Evolutionary conservation across 92 coral and sea anemone species (phyloP), one percentile per base, ranked within the genome.

Genomic region (Porites cylindrica): DNA sequence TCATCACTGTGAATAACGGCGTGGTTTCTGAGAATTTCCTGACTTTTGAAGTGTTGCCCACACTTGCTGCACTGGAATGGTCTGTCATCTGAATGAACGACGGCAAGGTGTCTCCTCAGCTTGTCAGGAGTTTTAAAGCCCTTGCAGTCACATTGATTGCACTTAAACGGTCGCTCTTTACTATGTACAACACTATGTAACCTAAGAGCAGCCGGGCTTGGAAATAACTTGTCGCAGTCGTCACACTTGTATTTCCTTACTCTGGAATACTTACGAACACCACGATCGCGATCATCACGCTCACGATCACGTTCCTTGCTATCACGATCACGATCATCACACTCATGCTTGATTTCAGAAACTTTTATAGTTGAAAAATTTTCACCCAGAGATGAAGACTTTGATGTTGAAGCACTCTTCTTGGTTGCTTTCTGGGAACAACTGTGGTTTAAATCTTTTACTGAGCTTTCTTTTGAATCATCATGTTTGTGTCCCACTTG

Each of bases 101-200:
- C 43, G 43, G 75, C 17, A 70, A 12, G 32, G 32, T 70, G 75
- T 11, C 75, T 51, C 20, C 54, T 17, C 20, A 70, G 56, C 75
- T 70, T 70, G 75, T 70, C 51, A 32, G 75, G 75, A 6, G 75
- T 70, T 52, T 70, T 70, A 52, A 70, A 70, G 56, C 54, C 53
- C 19, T 70, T 70, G 56, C 47, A 38, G 47, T 70, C 56, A 70
- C 75, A 70, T n/a, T 70, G 75, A 38, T 38, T 38, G 47, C 47
- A 38, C 47, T 38, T 38, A 38, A 38, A 38, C 47, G 47, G 47
- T 38, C 7, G 14, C 19, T 70, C 74, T 8, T 29, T 14, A 29
- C 74, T 70, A 50, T 70, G 74, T 1, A 70, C 74, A 70, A 32
- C 74, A 29, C 51, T 26, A 52, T 70, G 75, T 13, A 70, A 12